These are phyloP conservation scores for Pterocles gutturalis DNA, from an alignment of 2,113 vertebrate species.

Conservation along the genomic window DNA sequence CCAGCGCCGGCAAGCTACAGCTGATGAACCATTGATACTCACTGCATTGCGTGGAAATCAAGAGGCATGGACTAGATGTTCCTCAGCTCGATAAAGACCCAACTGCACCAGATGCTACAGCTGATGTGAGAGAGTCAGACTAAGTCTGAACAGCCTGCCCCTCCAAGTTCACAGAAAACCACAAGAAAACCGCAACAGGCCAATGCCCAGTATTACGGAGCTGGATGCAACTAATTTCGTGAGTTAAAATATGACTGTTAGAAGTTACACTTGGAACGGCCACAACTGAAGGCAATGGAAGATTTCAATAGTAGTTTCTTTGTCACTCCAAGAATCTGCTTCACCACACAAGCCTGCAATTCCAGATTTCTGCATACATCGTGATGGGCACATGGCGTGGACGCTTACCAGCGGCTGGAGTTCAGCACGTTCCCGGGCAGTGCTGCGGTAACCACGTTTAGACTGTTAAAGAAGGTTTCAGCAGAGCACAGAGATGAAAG, in stretches of 20 bases:
- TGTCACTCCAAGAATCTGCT: not conserved
- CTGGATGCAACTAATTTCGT: not conserved
- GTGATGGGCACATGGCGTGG: fast-evolving
- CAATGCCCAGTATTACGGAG: no score
- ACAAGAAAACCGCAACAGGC: not conserved
- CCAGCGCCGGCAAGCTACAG: not conserved
- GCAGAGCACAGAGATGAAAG: not conserved
- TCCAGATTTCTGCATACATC: not conserved
- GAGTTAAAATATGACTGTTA: not conserved
- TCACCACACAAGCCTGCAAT: not conserved
- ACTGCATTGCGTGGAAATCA: not conserved
- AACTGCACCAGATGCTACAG: not conserved
- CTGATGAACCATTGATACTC: not conserved
- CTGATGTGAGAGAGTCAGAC: not conserved
- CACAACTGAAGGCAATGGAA: not conserved
- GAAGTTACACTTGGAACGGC: not conserved
- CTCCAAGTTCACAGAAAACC: not conserved
- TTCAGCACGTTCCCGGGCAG: not conserved
- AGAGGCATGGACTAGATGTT: not conserved
- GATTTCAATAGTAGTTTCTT: not conserved
- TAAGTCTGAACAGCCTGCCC: not conserved
- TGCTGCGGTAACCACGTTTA: not conserved
- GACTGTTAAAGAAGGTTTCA: not conserved
- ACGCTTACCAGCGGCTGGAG: not conserved
- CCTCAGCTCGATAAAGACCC: not conserved